Percentiles rank a stretch among this genome's conserved stretches.
phyloP scores from a whole-genome alignment of 92 coral and sea anemone species.

The Scolanthus callimorphus region DNA sequence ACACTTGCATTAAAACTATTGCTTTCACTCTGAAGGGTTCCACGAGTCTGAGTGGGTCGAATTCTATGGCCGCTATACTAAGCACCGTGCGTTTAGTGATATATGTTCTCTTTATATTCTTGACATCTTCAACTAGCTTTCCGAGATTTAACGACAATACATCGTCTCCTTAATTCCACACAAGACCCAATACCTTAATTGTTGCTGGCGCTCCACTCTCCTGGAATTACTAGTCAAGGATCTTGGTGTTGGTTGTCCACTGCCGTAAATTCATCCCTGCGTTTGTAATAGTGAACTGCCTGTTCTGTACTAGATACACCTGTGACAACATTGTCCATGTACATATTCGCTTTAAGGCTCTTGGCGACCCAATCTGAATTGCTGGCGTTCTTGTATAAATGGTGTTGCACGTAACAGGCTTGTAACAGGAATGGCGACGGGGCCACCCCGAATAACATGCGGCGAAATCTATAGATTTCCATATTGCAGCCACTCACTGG shows the following conservation, averaged over 20 bases:
- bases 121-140: background rate
- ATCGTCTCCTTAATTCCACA: background rate
- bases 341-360: background rate
- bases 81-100: background rate
- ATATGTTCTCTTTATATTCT: background rate
- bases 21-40: background rate
- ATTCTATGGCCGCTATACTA: background rate
- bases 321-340: background rate
- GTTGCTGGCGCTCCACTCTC: background rate
- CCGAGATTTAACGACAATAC: background rate
- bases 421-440: background rate
- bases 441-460: background rate
- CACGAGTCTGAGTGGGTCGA: background rate
- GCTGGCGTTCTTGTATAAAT: too few relatives aligned
- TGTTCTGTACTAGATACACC: background rate
- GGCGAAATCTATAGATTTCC: background rate
- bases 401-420: background rate
- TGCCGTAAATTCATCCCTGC: background rate
- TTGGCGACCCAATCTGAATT: background rate
- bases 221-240: background rate
- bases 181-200: background rate
- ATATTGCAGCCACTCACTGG: background rate
- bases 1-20: background rate
- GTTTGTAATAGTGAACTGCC: background rate
- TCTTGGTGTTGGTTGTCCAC: background rate